phyloP scores from a whole-genome alignment of 2,113 vertebrate species.

The Geothlypis trichas region DNA sequence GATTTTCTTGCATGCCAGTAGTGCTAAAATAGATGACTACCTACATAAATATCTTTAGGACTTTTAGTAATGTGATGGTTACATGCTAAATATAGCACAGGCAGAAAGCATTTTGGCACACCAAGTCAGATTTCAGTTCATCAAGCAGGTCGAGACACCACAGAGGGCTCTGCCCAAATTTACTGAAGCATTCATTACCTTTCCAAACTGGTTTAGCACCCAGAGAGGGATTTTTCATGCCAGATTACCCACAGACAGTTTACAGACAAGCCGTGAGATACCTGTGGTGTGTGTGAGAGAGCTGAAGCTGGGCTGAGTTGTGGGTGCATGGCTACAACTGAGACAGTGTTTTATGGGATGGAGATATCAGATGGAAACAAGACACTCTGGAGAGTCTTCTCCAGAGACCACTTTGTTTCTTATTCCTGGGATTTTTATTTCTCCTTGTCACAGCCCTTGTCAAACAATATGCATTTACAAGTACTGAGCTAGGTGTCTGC shows the following conservation, averaged over 20 bases:
- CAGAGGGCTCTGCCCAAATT: neutral
- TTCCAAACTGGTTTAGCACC: neutral
- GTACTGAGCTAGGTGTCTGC: neutral
- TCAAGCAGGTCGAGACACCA: neutral
- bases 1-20: neutral
- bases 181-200: neutral
- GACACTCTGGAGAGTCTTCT: neutral
- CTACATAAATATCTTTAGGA: neutral
- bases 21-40: neutral
- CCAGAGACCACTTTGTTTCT: neutral
- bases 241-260: fast-evolving
- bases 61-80: neutral
- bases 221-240: neutral
- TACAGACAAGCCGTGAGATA: neutral
- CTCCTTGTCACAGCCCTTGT: neutral
- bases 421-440: neutral
- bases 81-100: neutral
- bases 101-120: neutral
- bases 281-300: fast-evolving
- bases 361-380: fast-evolving
- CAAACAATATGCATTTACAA: neutral
- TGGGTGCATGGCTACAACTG: fast-evolving
- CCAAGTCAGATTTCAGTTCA: neutral
- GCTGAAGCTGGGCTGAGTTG: neutral
- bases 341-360: neutral